phyloP scores from a whole-genome alignment of 2,797 vertebrate species.

The Myotis myotis region DNA sequence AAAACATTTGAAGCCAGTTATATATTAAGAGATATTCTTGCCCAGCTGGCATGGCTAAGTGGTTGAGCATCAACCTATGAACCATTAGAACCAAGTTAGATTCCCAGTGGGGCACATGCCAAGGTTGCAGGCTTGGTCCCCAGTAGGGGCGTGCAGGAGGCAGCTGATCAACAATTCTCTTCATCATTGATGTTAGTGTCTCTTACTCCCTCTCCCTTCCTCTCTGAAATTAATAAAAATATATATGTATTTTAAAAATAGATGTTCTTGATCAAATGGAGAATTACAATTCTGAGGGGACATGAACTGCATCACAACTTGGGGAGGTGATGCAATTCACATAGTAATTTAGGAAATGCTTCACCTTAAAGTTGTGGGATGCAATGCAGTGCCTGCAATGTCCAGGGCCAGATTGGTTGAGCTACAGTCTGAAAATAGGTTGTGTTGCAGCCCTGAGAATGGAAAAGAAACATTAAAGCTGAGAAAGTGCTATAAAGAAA shows the following conservation, averaged over 20 bases:
- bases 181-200: too few species aligned
- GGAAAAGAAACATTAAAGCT: background rate
- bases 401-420: background rate
- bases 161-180: too few species aligned
- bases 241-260: background rate
- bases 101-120: too few species aligned
- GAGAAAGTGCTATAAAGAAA: background rate
- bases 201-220: too few species aligned
- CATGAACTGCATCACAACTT: background rate
- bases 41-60: too few species aligned
- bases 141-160: too few species aligned
- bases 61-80: too few species aligned
- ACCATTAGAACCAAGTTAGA: too few species aligned
- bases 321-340: background rate
- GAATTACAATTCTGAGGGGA: background rate
- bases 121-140: too few species aligned
- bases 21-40: background rate
- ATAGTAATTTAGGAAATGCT: background rate
- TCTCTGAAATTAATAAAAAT: too few species aligned
- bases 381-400: background rate
- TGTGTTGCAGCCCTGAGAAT: background rate
- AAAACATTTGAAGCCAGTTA: background rate
- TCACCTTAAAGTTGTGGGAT: background rate
- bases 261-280: background rate
- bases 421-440: background rate